Evolutionary conservation across 2,113 vertebrate species (phyloP).

Genomic region (Petrocephalus zakoni): DNA sequence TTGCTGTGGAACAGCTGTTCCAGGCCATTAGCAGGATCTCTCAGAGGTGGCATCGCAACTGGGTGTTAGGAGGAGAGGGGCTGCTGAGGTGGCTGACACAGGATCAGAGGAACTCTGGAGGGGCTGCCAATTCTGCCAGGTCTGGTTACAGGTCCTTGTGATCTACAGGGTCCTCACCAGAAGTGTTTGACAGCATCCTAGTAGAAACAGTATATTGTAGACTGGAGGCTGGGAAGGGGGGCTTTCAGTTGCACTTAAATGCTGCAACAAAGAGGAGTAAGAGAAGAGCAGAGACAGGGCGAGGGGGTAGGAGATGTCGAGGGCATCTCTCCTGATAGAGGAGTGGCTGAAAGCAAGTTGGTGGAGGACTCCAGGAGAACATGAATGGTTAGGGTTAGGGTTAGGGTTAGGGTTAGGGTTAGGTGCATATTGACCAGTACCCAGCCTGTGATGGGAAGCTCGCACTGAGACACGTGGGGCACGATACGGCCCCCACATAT

Average conservation of each 20-base stretch:
- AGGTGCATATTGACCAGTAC: not conserved
- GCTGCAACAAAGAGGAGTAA: not conserved
- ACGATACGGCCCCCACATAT: not conserved
- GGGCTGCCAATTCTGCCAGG: slow-evolving; percentile 2
- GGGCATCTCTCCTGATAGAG: not conserved
- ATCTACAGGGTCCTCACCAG: not conserved
- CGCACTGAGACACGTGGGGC: not conserved
- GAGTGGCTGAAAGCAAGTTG: not conserved
- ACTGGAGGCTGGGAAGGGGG: not conserved
- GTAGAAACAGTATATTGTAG: not conserved
- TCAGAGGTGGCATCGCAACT: not conserved
- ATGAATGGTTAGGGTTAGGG: not conserved
- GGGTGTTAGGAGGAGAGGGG: not conserved
- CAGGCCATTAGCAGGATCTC: not conserved
- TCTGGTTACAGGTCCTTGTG: slow-evolving; percentile 6
- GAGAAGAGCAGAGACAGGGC: not conserved
- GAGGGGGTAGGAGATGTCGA: not conserved
- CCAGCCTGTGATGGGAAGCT: not conserved
- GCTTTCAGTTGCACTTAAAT: not conserved
- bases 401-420: not conserved
- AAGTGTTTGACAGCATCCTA: not conserved
- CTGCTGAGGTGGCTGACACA: not conserved
- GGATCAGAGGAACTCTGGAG: not conserved
- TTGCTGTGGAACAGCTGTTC: not conserved
- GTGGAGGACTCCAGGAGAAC: not conserved